Percentiles rank a stretch among this genome's conserved stretches.
Evolutionary conservation across 2,888 invertebrate genomes (phyloP).

Genomic region (Melitaea athalia): DNA sequence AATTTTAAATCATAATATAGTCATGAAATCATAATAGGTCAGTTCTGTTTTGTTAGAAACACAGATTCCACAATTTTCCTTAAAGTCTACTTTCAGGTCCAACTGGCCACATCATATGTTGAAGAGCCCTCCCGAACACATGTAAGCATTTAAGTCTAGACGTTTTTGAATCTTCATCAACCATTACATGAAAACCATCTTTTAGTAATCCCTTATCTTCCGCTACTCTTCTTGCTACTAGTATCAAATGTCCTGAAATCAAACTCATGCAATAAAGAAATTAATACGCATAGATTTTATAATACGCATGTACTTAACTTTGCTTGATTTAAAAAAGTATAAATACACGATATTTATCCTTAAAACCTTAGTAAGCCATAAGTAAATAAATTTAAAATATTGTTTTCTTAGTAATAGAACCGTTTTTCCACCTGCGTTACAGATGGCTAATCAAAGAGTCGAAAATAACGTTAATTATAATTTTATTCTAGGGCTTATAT

Average conservation of each 20-base stretch:
- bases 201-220: conserved; percentile 83
- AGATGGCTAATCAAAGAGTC: no score
- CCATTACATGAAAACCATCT: conserved; percentile 60
- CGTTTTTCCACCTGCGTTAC: no score
- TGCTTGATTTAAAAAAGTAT: no score
- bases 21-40: no score
- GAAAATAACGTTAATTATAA: no score
- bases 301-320: no score
- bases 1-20: background rate
- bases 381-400: no score
- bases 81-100: conserved; percentile 58
- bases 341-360: no score
- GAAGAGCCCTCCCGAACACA: conserved; percentile 61
- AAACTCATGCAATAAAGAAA: conserved; percentile 10
- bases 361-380: no score
- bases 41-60: background rate
- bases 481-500: no score
- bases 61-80: background rate
- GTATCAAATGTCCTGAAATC: conserved; percentile 87
- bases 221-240: conserved; percentile 90
- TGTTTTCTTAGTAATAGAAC: no score
- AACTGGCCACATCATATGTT: conserved; percentile 65
- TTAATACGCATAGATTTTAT: background rate
- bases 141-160: conserved; percentile 56
- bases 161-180: conserved; percentile 56